These are phyloP conservation scores for Tetramorium simillimum DNA, from an alignment of 1,140 invertebrate genomes.

Conservation along the genomic window DNA sequence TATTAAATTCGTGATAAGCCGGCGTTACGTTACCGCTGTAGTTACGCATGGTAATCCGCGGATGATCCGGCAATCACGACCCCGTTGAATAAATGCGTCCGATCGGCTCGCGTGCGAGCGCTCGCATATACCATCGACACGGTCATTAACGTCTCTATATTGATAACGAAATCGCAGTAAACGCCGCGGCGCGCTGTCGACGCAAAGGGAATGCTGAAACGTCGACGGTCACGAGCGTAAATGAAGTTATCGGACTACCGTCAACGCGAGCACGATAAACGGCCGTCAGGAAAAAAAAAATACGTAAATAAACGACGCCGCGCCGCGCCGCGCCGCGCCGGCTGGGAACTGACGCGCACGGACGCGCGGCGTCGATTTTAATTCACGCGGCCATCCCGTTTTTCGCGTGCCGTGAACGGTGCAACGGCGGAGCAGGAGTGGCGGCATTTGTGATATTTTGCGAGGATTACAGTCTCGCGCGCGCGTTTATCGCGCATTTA, in stretches of 20 bases:
- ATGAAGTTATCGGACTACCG: slow-evolving; percentile 58
- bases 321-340: too few species aligned
- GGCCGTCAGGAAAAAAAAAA: slow-evolving; percentile 41
- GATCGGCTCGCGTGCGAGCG: slow-evolving; percentile 21
- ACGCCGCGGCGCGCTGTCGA: slow-evolving; percentile 36
- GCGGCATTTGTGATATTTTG: slow-evolving; percentile 15
- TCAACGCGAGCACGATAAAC: slow-evolving; percentile 52
- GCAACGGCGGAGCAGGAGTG: not conserved
- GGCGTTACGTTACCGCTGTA: slow-evolving; percentile 29
- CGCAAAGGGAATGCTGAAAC: slow-evolving; percentile 60
- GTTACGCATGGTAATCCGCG: slow-evolving; percentile 49
- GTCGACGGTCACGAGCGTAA: slow-evolving; percentile 56
- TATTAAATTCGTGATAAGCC: slow-evolving; percentile 48
- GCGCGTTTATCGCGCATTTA: slow-evolving; percentile 75
- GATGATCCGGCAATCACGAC: slow-evolving; percentile 53
- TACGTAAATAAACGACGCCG: slow-evolving; percentile 23
- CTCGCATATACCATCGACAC: slow-evolving; percentile 22
- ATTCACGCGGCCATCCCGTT: slow-evolving; percentile 34
- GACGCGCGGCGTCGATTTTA: slow-evolving; percentile 57
- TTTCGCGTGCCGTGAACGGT: not conserved
- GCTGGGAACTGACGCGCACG: slow-evolving; percentile 28
- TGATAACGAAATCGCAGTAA: slow-evolving; percentile 54
- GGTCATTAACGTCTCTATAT: slow-evolving; percentile 58
- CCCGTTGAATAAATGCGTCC: slow-evolving; percentile 46
- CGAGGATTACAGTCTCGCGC: slow-evolving; percentile 52